Evolutionary conservation across 2,113 vertebrate genomes (phyloP), one percentile per base, ranked within the genome.

Genomic region (Castor canadensis): DNA sequence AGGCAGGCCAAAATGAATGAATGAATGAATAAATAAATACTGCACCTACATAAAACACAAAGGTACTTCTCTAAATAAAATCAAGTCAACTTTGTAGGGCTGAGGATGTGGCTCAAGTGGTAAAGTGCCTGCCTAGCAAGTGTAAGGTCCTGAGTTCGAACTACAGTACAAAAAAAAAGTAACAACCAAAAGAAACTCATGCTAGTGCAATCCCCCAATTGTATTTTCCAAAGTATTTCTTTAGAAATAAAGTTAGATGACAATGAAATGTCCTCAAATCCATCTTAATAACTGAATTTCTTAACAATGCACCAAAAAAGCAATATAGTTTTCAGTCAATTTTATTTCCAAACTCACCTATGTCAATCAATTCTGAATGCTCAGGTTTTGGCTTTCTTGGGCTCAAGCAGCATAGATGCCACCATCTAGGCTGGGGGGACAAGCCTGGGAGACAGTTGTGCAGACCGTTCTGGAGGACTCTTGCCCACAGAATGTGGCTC

Each of bases 61-160:
- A n/a, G n/a, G n/a, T n/a, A n/a, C n/a, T n/a, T n/a, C 73, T 83
- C 67, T 88, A 77, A 40, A 84, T 60, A 62, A 81, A 84, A 89
- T n/a, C n/a, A 83, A 85, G n/a, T 22, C 5, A 30, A 64, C 87
- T n/a, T 43, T 47, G 17, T 58, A 58, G 56, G 56, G 60, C 60
- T 62, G 60, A 28, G 60, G 24, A 26, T 58, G 20, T 62, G 58
- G 58, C 22, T 26, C 58, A 62, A 56, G 56, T 28, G 24, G 60
- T 62, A 62, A 24, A 62, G 60, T 10, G 26, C 26, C 26, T 62
- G n/a, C n/a, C n/a, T 26, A 26, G 60, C 26, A 62, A 28, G 60
- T 26, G 26, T 26, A 9, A 62, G 60, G 60, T 24, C 60, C 60
- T 26, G 26, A 62, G 8, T 62, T 62, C 60, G 9, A 62, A 9